Evolutionary conservation across 2,888 invertebrate genomes (phyloP), one percentile per base, ranked within the genome.

Genomic region (Agonopterix heracliana): DNA sequence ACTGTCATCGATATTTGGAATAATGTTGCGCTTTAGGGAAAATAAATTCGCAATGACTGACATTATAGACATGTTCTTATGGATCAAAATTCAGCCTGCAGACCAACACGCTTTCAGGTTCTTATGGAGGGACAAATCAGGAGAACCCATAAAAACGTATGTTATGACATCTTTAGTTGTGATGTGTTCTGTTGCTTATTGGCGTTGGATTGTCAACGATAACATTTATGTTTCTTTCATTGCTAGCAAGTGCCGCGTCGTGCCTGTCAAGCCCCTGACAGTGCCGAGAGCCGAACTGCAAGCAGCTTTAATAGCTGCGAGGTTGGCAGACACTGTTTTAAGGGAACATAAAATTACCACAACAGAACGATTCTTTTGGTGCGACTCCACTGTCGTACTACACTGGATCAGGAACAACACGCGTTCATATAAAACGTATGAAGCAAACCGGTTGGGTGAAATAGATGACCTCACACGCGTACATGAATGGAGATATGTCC

Each of bases 11-110:
- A 44, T 61, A 13, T 52, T 46, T 8, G 59, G 57, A 1, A 57
- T 60, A 1, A 56, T 61, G 54, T 14, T 57, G 8, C 46, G 61
- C 8, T 61, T 61, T 38, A 13, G 59, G 2, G 53, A 56, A 44
- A 34, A 57, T 10, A 38, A 10, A 40, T 14, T 57, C 1, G 61
- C 54, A 4, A 55, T 13, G 3, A 9, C n/a, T 10, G 44, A 44
- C 11, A 44, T 44, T n/a, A 10, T 11, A 34, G 44, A 44, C 13
- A 57, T 57, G 57, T 59, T 57, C 38, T 40, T 57, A 9, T 9
- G 57, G 17, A 17, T 60, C 0, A 55, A 58, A 46, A 56, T 57
- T 0, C 12, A 2, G 17, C 4, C 34, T 1, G 47, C 48, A 35
- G 59, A 59, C 44, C 52, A 45, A 42, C 5, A 55, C 5, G 54